Evolutionary conservation across 2,113 vertebrate species (phyloP), one percentile per base, ranked within the genome.

Genomic region (Amphiprion percula): DNA sequence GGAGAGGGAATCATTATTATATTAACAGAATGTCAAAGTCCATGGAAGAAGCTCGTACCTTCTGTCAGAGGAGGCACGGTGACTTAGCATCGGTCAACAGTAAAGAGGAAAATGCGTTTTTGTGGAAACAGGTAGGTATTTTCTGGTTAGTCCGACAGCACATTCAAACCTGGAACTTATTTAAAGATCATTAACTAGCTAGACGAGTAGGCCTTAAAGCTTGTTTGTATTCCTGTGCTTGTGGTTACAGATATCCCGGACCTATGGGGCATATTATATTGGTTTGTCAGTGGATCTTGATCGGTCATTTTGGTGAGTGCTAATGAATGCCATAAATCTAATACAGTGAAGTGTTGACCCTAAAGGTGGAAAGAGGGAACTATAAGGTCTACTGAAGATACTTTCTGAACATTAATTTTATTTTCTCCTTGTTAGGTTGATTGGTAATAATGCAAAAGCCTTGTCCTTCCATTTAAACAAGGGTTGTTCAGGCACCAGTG

Each of bases 251-350:
- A 82, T 94, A 10, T 92, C 95, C 72, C 95, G 83, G 79, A 73
- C 49, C 5, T 61, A 79, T 60, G 81, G 2, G 10, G 73, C 77
- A 0, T 97, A 90, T 91, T 97, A 95, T 82, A 96, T 99, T 87
- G 98, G 97, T 23, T 83, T 99, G 81, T 89, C 88, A 14, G 92
- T 98, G 79, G 97, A 96, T 83, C 74, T 97, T 71, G 98, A 99
- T 91, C 94, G 93, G 19, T 90, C 95, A 16, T 89, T 94, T 77
- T 93, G 83, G 98, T 99, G 93, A 92, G 96, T 93, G 77, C 84
- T 80, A 72, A 37, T 44, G 2, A 61, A 49, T 39, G 5, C 1
- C 1, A 39, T 23, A 15, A n/a, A 14, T 26, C 2, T 8, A 54
- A 21, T 49, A 24, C 15, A 26, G 28, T 16, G 17, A n/a, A 55